Base-by-base conservation (phyloP, 2,888 invertebrate genomes). In the Erebia aethiops region DNA sequence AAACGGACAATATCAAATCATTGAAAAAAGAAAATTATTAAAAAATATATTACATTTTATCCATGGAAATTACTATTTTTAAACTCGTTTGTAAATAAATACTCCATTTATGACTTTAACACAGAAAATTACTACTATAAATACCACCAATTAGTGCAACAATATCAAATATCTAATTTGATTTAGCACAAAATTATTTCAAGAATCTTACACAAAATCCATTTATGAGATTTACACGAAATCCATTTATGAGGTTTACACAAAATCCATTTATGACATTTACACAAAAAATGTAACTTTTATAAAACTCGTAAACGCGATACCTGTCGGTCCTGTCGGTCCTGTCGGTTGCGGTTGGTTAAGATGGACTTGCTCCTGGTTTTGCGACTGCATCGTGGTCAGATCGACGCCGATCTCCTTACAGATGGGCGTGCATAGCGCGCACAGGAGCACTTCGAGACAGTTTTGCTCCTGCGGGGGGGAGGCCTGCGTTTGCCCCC, bases 361-460 rank as follows among this genome's bases (percentile, higher is more conserved):
- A 71, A 92, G 89, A 1, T 83, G 91, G 11, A 92, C 78, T 71
- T 92, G 91, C 18, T 92, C 90, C 16, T 88, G 85, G 26, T 86
- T 89, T 7, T 81, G 80, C 7, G 82, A 80, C 60, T 84, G 83
- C 64, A 86, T 26, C 66, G 90, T 91, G 68, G 90, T 87, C 67
- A 93, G 77, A 63, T 93, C 92, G 0, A 94, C 77, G 11, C 94
- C 94, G 52, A 93, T 2, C 81, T 93, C 93, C 86, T 93, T 94
- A 85, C 94, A 94, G 77, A 93, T 89, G 70, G 94, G 94, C 0
- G 89, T 67, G 81, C 93, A 94, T 2, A 94, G 87, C 0, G 92
- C 91, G 62, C 94, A 94, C 63, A 93, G 87, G 71, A 94, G 81
- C 74, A 90, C 91, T 68, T 93, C 93, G 8, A 93, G 84, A 69